Evolutionary conservation across 2,113 vertebrate genomes (phyloP), one percentile per base, ranked within the genome.

Genomic region (Corydoras sp.): DNA sequence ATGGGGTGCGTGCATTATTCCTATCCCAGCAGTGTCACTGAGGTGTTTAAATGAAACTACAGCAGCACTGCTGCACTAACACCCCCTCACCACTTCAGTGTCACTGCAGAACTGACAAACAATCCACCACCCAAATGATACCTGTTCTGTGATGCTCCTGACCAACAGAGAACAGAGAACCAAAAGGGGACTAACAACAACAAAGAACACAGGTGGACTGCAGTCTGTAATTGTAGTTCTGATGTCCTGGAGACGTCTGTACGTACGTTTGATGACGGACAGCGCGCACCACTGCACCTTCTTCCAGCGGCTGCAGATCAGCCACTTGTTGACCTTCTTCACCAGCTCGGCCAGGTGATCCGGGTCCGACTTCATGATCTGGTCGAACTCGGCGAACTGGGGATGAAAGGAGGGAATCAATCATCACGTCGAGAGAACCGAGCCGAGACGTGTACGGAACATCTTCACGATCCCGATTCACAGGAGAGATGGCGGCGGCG

Each of bases 291-390:
- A 98, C 4, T 99, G 96, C 43, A 95, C 92, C 84, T 99, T 98
- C 88, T 97, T 98, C 96, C 97, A 99, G 60, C 95, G 95, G 85
- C 94, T 98, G 89, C 94, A 94, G 83, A 98, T 89, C 6, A 99
- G 92, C 97, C 97, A 99, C 76, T 89, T 92, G 87, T 98, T 97
- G 81, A 99, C 97, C 75, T 90, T 89, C 78, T 92, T 92, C 73
- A 99, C 91, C 79, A 99, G 86, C 81, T 95, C 93, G 0, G 95
- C 95, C 78, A 99, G 89, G 83, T 99, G 95, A 63, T 99, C 97
- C 0, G 97, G 97, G 82, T 99, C 97, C 14, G 97, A 98, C 85
- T 95, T 97, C 97, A 99, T 98, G 80, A 99, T 98, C 86, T 96
- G 93, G 85, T 99, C 97, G 64, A 99, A 99, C 85, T 99, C 97